Base-by-base conservation (phyloP, 30 jellyfish, hydroid and myxozoan species). In the Sanderia malayensis region DNA sequence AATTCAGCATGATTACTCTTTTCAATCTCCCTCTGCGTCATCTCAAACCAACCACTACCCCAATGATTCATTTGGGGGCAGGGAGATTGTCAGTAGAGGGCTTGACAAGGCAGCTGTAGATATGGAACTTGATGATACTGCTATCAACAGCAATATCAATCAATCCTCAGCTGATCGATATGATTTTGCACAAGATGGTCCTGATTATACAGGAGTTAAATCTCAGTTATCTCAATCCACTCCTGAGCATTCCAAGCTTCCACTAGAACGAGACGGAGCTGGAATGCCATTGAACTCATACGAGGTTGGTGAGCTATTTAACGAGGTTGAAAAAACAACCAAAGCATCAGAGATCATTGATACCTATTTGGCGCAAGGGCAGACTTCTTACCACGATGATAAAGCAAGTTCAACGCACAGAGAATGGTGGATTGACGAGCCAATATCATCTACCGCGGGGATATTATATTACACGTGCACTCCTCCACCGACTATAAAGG, bases 401-500 rank as follows among this genome's bases (percentile, higher is more conserved):
- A 74, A 81, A 4, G 18, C 25, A 4, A 85, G 80, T 15, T 21
- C 87, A 32, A 34, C 98, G 7, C 75, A 83, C 57, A 45, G 95
- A 33, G 60, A 79, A 32, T 92, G 98, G 98, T 92, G 98, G 98
- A 27, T 31, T 58, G 49, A 26, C 7, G 96, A 92, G 20, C 81
- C 84, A 27, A 46, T 81, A 52, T 80, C 87, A 24, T 53, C 92
- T 9, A 20, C 91, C 23, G 77, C 84, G 0, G 96, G 95, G 8
- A 73, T 67, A 3, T 31, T 93, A 33, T 92, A 83, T 63, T 80
- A 33, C 57, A 83, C 92, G 44, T 92, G 68, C 71, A 83, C 95
- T 4, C 96, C 98, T 9, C 98, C 98, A 0, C 98, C 98, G 41
- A 57, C 92, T 2, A 59, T 94, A 21, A 76, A 73, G 58, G 73